Evolutionary conservation across 1,140 invertebrate species (phyloP).

Genomic region (Drosophila lacertosa): DNA sequence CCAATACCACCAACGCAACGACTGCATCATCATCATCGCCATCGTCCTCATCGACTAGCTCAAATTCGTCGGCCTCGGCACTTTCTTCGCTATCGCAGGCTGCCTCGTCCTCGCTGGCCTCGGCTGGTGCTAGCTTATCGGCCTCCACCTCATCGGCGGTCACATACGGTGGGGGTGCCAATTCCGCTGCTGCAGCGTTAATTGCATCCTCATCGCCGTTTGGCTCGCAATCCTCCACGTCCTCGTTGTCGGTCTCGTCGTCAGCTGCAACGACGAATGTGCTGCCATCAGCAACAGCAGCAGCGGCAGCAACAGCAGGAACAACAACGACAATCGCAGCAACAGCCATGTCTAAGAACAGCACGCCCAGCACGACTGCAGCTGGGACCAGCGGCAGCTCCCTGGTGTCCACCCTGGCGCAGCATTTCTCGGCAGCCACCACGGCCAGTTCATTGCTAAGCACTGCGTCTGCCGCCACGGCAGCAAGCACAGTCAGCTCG

Average conservation of each 20-base stretch:
- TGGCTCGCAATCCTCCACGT: constrained; percentile 69
- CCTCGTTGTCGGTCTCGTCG: constrained; percentile 65
- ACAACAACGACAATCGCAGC: constrained; percentile 10
- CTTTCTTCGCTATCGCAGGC: constrained; percentile 70
- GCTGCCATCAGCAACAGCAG: constrained; percentile 40
- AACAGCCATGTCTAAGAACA: constrained; percentile 6
- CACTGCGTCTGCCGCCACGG: constrained; percentile 37
- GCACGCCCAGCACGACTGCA: constrained; percentile 4
- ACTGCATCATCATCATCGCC: constrained; percentile 65
- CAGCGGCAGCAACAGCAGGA: constrained; percentile 15
- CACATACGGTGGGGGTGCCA: constrained; percentile 68
- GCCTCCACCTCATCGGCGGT: constrained; percentile 59
- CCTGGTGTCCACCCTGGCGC: constrained; percentile 75
- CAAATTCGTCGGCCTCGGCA: constrained; percentile 69
- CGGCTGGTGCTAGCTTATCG: constrained; percentile 57
- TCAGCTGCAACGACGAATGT: constrained; percentile 54
- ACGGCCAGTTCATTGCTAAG: constrained; percentile 50
- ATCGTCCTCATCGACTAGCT: constrained; percentile 74
- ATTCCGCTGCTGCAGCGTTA: constrained; percentile 65
- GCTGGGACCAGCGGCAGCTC: constrained; percentile 32
- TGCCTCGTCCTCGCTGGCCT: constrained; percentile 54
- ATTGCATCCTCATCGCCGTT: constrained; percentile 65
- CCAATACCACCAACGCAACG: constrained; percentile 18
- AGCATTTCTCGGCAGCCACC: constrained; percentile 73
- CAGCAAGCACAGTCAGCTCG: constrained; percentile 49